Percentiles rank a stretch among this genome's conserved stretches.
These are phyloP conservation scores for Raphicerus campestris DNA, from an alignment of 2,113 vertebrate species.

Conservation along the genomic window DNA sequence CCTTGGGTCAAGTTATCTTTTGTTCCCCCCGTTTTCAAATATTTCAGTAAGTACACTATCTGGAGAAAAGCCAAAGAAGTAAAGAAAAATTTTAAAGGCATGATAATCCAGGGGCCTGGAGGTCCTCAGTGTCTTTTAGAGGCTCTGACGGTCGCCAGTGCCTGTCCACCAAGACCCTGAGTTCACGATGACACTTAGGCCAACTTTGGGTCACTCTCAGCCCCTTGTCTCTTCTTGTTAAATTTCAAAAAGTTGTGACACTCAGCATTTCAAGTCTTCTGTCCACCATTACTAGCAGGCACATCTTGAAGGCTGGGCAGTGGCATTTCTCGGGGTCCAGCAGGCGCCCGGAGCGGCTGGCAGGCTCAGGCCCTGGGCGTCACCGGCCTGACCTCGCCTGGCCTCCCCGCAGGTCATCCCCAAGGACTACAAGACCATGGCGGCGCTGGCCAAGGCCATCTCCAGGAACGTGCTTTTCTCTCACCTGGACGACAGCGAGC, in stretches of 20 bases:
- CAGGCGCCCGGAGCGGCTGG: neutral
- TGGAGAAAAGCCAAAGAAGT: neutral
- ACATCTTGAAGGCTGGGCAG: too few species aligned
- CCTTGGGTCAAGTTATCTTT: neutral
- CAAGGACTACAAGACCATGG: conserved; percentile 99
- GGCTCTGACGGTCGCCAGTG: neutral
- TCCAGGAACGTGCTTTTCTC: conserved; percentile 98
- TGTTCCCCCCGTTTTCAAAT: neutral
- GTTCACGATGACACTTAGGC: neutral
- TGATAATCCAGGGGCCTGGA: neutral
- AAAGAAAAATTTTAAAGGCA: neutral
- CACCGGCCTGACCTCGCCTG: fast-evolving
- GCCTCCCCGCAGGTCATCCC: conserved; percentile 90
- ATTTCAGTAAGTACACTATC: neutral
- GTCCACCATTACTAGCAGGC: fast-evolving
- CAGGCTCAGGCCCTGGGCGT: neutral
- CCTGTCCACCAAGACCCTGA: neutral
- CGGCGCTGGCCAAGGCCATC: conserved; percentile 96
- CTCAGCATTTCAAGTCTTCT: too few species aligned
- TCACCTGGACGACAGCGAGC: conserved; percentile 97
- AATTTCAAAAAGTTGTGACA: neutral
- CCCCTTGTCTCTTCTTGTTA: neutral
- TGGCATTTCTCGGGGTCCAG: neutral
- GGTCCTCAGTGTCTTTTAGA: neutral
- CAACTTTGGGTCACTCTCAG: fast-evolving